A percentile compares a stretch with the other conserved stretches of the same genome.
Conservation (phyloP, 2,113 vertebrate genomes). For the Typhlomys cinereus region DNA sequence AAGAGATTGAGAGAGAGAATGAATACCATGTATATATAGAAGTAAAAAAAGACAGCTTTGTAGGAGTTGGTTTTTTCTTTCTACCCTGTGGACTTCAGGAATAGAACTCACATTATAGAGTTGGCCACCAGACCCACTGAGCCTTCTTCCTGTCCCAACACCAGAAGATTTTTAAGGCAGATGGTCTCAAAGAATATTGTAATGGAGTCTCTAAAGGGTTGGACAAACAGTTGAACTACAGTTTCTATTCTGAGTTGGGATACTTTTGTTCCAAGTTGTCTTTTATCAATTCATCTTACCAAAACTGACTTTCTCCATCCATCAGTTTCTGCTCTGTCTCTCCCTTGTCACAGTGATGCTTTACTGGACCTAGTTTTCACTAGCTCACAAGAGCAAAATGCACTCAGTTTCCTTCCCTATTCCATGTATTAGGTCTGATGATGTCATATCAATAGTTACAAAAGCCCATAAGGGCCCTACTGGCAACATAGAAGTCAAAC, state of each 20-base stretch:
- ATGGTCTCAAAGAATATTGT: not conserved
- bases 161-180: not conserved
- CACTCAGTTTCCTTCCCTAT: not conserved
- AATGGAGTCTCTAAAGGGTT: not conserved
- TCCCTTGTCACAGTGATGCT: too few relatives aligned
- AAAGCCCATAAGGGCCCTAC: not conserved
- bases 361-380: not conserved
- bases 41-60: too few relatives aligned
- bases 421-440: not conserved
- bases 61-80: too few relatives aligned
- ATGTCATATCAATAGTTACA: not conserved
- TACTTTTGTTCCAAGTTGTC: not conserved
- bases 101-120: too few relatives aligned
- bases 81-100: too few relatives aligned
- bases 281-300: not conserved
- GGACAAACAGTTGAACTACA: not conserved
- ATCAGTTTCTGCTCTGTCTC: not conserved
- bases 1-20: too few relatives aligned
- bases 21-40: too few relatives aligned
- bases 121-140: too few relatives aligned
- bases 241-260: not conserved
- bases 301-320: not conserved
- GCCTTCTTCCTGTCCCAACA: too few relatives aligned
- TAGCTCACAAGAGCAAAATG: not conserved
- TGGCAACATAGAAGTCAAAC: not conserved